Evolutionary conservation across 2,113 vertebrate genomes (phyloP), one percentile per base, ranked within the genome.

Genomic region (Gavialis gangeticus): DNA sequence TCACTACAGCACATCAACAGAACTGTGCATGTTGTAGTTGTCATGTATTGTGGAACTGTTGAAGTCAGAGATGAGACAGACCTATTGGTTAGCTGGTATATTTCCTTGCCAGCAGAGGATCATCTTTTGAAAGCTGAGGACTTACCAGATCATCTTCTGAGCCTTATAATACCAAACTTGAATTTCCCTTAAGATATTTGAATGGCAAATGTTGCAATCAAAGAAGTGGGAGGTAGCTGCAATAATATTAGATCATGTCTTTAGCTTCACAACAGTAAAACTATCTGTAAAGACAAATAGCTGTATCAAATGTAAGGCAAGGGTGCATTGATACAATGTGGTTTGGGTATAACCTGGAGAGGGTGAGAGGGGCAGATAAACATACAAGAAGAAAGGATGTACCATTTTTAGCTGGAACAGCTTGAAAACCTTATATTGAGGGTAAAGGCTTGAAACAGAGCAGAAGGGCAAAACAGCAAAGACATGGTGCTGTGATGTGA

Each of bases 161-260:
- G n/a, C 58, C 79, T 64, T 56, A 27, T 91, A 30, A 82, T 90
- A 59, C 7, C n/a, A 34, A 78, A 28, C 76, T 22, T 90, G 56
- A 85, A 34, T 85, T 83, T 37, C 82, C 46, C 94, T 60, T 57
- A 83, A 95, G 92, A 73, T 64, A 90, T 77, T 87, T 92, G 5
- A 64, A 55, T 56, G 94, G 34, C 37, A 73, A 84, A 80, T 10
- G 75, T 91, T 5, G 9, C 12, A 83, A 46, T 94, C 82, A 71
- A 89, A 85, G 88, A 73, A 91, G 60, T 78, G 66, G 15, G 76
- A 90, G 71, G 59, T 59, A 87, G 25, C 5, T 87, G 57, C 63
- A 87, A 95, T 90, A 63, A 92, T 46, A 85, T 85, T 66, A 82
- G 84, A 81, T 80, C 28, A 80, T 84, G 75, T 64, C 75, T 79